Percentiles rank a stretch among this genome's conserved stretches.
These are phyloP conservation scores for Crioceris asparagi DNA, from an alignment of 2,888 invertebrate genomes.

Conservation along the genomic window DNA sequence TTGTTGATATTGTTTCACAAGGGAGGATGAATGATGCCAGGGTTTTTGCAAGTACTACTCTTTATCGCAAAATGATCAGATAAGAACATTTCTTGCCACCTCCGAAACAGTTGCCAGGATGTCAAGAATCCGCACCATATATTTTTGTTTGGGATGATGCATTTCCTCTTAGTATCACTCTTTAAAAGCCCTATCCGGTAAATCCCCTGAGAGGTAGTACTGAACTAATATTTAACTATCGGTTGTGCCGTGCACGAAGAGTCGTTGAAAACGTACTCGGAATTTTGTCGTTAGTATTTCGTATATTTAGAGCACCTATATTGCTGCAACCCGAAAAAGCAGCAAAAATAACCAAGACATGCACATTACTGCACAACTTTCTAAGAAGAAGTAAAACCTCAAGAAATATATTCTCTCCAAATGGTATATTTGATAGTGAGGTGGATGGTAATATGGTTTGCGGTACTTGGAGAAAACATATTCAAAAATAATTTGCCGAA, in stretches of 20 bases:
- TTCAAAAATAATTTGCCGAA: too few relatives aligned
- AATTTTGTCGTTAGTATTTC: constrained; percentile 1
- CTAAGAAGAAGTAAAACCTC: constrained; percentile 2
- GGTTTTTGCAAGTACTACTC: too few relatives aligned
- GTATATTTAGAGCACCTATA: not conserved
- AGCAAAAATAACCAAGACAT: not conserved
- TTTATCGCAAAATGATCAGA: too few relatives aligned
- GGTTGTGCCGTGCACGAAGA: not conserved
- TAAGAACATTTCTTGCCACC: too few relatives aligned
- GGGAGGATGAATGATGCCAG: too few relatives aligned
- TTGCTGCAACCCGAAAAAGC: not conserved
- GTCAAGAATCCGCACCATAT: too few relatives aligned
- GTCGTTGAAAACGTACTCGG: not conserved
- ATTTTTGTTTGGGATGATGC: too few relatives aligned
- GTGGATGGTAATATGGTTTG: too few relatives aligned
- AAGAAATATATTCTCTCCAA: not conserved
- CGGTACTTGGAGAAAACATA: too few relatives aligned
- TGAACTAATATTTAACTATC: not conserved
- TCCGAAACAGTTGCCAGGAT: too few relatives aligned
- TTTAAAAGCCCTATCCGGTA: not conserved
- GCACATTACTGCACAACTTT: not conserved
- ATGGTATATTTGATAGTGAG: not conserved
- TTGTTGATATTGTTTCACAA: too few relatives aligned
- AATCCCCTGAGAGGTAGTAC: not conserved
- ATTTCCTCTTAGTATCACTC: not conserved